Evolutionary conservation across 2,113 vertebrate genomes (phyloP).

Genomic region (Oenanthe melanoleuca): DNA sequence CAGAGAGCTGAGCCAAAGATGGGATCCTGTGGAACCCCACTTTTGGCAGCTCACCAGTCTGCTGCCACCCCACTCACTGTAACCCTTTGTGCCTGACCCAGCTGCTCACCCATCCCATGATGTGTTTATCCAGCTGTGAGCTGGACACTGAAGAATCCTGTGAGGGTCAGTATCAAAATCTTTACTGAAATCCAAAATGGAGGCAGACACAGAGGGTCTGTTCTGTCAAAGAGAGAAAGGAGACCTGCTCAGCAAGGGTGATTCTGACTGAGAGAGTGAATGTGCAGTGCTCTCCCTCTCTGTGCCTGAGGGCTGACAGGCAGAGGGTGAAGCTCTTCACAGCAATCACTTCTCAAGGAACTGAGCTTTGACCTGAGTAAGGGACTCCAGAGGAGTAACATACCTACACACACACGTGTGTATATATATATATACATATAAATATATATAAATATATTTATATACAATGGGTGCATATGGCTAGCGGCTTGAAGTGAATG

Average conservation of each 20-base stretch:
- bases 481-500: conserved; percentile 5
- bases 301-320: fast-evolving
- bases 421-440: neutral
- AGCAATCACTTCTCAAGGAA: neutral
- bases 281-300: neutral
- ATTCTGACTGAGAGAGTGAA: neutral
- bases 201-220: neutral
- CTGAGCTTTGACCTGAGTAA: neutral
- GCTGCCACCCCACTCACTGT: neutral
- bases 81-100: neutral
- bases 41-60: neutral
- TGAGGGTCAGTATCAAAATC: neutral
- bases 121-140: neutral
- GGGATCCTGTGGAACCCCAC: neutral
- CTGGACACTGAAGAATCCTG: neutral
- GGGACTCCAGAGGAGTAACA: neutral
- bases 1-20: fast-evolving
- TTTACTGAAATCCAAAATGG: neutral
- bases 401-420: fast-evolving
- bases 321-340: neutral
- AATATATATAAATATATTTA: neutral
- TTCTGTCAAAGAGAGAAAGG: neutral
- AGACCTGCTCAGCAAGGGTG: neutral
- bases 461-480: neutral
- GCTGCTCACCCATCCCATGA: fast-evolving